phyloP scores from a whole-genome alignment of 2,888 invertebrate genomes.

The Dinocampus coccinellae region DNA sequence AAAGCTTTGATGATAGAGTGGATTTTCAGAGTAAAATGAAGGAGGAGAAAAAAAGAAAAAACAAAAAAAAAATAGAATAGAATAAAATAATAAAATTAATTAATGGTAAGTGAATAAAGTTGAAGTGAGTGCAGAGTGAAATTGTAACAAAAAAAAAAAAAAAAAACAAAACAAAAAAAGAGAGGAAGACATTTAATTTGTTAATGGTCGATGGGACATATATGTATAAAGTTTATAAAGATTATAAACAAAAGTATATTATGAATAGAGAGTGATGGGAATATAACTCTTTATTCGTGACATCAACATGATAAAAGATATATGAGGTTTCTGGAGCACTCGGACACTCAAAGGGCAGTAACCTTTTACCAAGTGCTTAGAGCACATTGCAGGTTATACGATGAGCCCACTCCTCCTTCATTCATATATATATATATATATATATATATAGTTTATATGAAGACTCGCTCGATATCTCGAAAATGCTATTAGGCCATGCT shows the following conservation, averaged over 20 bases:
- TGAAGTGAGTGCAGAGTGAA: not conserved
- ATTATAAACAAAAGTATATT: not conserved
- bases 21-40: not conserved
- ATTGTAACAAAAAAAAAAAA: not conserved
- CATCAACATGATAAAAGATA: conserved; percentile 21
- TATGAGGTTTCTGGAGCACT: conserved; percentile 36
- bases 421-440: conserved; percentile 3
- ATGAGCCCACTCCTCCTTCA: not conserved
- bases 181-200: too few species aligned
- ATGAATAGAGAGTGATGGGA: not conserved
- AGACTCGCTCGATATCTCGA: conserved; percentile 36
- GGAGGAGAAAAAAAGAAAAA: not conserved
- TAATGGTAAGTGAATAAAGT: not conserved
- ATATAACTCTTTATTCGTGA: conserved; percentile 4
- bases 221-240: not conserved
- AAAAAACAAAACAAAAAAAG: not conserved
- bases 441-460: not conserved
- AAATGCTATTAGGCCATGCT: conserved; percentile 35
- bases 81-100: not conserved
- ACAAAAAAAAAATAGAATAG: not conserved
- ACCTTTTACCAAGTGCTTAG: conserved; percentile 29
- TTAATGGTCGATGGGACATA: not conserved
- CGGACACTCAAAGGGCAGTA: conserved; percentile 38
- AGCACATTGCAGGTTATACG: not conserved
- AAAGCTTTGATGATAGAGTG: conserved; percentile 53